Evolutionary conservation across 2,797 vertebrate genomes (phyloP).

Genomic region (Falco novaeseelandiae): DNA sequence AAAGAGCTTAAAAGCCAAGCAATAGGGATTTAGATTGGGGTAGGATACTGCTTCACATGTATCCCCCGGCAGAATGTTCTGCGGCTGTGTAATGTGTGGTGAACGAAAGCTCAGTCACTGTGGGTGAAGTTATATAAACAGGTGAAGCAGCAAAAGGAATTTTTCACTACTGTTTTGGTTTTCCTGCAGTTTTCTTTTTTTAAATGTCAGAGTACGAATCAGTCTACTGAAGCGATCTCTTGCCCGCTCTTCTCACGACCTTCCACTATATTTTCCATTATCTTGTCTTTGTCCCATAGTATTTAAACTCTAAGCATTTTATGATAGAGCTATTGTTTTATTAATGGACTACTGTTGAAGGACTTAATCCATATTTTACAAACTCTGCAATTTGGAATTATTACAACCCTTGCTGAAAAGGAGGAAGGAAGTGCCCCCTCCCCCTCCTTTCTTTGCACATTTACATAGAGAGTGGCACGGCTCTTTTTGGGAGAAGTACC

Average conservation of each 20-base stretch:
- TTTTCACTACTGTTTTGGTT: background rate
- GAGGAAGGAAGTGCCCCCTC: background rate
- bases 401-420: background rate
- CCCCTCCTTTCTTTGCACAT: background rate
- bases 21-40: background rate
- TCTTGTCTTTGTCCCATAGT: background rate
- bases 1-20: background rate
- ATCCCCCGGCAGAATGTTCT: background rate
- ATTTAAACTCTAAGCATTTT: background rate
- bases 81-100: background rate
- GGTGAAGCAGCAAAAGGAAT: background rate
- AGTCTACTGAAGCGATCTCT: background rate
- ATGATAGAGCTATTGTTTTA: background rate
- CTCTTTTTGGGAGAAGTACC: background rate
- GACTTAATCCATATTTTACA: background rate
- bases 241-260: background rate
- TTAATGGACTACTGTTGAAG: background rate
- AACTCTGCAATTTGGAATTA: background rate
- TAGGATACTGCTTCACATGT: background rate
- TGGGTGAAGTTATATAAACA: background rate
- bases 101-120: background rate
- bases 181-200: background rate
- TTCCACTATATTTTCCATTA: background rate
- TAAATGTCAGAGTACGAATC: background rate
- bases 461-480: background rate